Evolutionary conservation across 2,888 invertebrate species (phyloP), one percentile per base, ranked within the genome.

Genomic region (Atrina japonica): DNA sequence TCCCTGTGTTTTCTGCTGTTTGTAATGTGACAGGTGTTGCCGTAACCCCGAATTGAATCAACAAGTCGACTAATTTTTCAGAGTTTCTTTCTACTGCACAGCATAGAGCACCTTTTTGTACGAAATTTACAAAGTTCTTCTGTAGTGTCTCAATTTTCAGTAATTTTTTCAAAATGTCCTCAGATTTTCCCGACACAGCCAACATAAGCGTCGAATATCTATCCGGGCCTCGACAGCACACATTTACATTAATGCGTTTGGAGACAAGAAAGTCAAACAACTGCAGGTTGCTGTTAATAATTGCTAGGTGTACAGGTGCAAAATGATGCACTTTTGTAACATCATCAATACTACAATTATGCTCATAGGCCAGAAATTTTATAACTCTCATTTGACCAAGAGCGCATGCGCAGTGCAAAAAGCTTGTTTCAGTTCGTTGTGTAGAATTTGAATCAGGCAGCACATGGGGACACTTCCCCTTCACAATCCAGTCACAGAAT

Each of bases 171-270:
- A 71, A 66, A 11, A 66, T 58, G 14, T 71, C 63, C n/a, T 66
- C 50, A 25, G 63, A 45, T 9, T 61, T 61, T 35, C 63, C 71
- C 30, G 56, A 29, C 9, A 66, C 66, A 1, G 71, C 66, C 7
- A 71, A 30, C 71, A 71, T 71, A 16, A 71, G 47, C 21, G 66
- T 45, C 16, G 71, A 71, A 43, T 61, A 55, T 45, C 55, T 56
- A 43, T 58, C 66, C 6, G 49, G 45, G 50, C 63, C 66, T 45
- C 61, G 45, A 45, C 71, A 71, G 25, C 55, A 63, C 11, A 50
- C 55, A 21, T 71, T 71, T 3, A 71, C 53, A 25, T 71, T 60
- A 41, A 66, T 63, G 25, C 55, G 58, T 23, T 49, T 35, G 11
- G 61, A 29, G 1, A 66, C 23, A 11, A 71, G n/a, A 35, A 58